Conservation (phyloP, 2,797 vertebrate species). For the Mionectes olivaceus region DNA sequence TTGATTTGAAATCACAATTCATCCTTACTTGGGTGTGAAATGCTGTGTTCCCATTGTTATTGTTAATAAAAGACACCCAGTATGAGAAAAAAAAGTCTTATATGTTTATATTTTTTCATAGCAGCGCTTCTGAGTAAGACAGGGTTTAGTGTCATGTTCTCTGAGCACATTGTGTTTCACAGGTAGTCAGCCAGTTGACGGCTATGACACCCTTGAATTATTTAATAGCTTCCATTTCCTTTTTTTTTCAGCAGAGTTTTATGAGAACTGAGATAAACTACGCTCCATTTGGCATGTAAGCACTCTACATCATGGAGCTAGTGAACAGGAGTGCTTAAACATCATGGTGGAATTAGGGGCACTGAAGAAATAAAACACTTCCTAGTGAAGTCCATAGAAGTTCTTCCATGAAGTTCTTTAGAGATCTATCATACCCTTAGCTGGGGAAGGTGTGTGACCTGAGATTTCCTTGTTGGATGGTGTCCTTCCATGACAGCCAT, state of each 20-base stretch:
- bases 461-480: neutral
- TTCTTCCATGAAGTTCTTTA: neutral
- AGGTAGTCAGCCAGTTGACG: conserved; percentile 26
- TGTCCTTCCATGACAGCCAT: neutral
- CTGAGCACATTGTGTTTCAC: neutral
- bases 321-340: neutral
- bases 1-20: neutral
- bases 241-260: conserved; percentile 30
- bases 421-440: neutral
- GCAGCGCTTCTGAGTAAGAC: neutral
- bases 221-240: conserved; percentile 46
- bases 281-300: conserved; percentile 15
- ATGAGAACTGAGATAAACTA: conserved; percentile 15
- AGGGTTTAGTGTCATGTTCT: neutral
- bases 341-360: neutral
- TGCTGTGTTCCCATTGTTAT: neutral
- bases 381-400: neutral
- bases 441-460: neutral
- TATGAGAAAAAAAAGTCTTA: neutral
- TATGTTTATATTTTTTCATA: neutral
- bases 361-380: neutral
- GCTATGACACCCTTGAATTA: conserved; percentile 52
- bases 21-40: neutral
- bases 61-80: neutral
- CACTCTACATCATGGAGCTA: neutral